Base-by-base conservation (phyloP, 1,140 invertebrate species). In the Sitophilus oryzae region DNA sequence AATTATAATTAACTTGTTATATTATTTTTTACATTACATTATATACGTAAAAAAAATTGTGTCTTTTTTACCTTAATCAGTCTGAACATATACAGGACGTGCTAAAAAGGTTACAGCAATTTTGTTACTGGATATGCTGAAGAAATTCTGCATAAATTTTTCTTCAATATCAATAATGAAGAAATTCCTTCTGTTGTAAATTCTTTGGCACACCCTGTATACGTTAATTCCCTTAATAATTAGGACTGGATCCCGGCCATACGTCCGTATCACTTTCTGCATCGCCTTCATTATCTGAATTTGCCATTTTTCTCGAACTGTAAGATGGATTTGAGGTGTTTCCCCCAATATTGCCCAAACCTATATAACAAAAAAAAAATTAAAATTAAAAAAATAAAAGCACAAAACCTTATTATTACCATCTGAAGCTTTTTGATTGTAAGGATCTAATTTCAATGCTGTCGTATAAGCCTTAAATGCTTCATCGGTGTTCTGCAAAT, bases 401-500 rank as follows among this genome's bases (percentile, higher is more conserved):
- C 11, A 30, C 25, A 6, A 30, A 30, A 6, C 11, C 25, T 6
- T 6, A 30, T 30, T 30, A 5, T 37, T 22, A 54, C 52, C 52
- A 65, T 88, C 83, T 22, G 79, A 66, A n/a, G 83, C 84, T 67
- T 79, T 74, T 30, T 78, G 74, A 66, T 86, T 87, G 37, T 72
- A 79, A 10, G 84, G 84, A 70, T 88, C 84, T 51, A 87, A 70
- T 61, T 84, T 84, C 34, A 88, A 69, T 19, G 86, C 84, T 57
- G 80, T 79, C 42, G 77, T 80, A 65, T 82, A 88, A 64, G 87
- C 83, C 63, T 86, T 78, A 22, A 87, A 74, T 35, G 86, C 85
- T 60, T 86, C 85, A 34, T 84, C 81, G 47, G 83, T 78, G 56
- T 86, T 83, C 22, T 74, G 73, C 34, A 77, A 60, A 37, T 61